phyloP scores from a whole-genome alignment of 2,113 vertebrate species.

The Hiodon alosoides region DNA sequence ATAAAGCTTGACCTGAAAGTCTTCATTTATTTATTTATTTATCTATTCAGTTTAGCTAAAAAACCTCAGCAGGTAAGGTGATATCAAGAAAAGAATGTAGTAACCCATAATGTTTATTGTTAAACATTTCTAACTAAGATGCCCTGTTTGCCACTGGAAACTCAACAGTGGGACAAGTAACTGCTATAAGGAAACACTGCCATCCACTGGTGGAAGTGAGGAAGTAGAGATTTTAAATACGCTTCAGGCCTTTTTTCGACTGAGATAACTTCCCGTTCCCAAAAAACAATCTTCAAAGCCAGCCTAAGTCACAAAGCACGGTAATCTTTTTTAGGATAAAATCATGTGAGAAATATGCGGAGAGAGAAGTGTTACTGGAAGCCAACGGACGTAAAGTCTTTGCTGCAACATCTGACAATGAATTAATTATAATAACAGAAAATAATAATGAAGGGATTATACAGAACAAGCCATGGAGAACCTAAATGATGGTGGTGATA shows the following conservation, averaged over 20 bases:
- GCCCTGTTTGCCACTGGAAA: background rate
- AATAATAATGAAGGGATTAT: too few species aligned
- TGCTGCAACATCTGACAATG: background rate
- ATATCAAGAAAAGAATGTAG: too few species aligned
- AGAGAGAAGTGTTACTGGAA: background rate
- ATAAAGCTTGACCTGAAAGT: too few species aligned
- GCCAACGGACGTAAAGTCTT: background rate
- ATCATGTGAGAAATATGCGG: constrained; percentile 1
- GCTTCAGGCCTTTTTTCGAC: background rate
- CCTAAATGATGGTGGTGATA: too few species aligned
- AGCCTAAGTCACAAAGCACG: background rate
- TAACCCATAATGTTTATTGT: background rate
- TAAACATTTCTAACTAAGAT: background rate
- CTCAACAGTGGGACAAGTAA: background rate
- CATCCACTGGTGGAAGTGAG: background rate
- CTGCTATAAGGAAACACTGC: constrained; percentile 17
- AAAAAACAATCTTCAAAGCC: constrained; percentile 7
- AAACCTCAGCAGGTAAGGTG: too few species aligned
- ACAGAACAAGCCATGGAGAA: too few species aligned
- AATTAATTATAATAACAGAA: too few species aligned
- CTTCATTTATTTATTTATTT: background rate
- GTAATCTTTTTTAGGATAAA: background rate
- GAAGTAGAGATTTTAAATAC: background rate
- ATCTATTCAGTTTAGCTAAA: too few species aligned
- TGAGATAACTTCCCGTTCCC: background rate